A percentile compares a stretch with the other conserved stretches of the same genome.
These are phyloP conservation scores for Labia minor DNA, from an alignment of 2,888 invertebrate genomes.

Conservation along the genomic window DNA sequence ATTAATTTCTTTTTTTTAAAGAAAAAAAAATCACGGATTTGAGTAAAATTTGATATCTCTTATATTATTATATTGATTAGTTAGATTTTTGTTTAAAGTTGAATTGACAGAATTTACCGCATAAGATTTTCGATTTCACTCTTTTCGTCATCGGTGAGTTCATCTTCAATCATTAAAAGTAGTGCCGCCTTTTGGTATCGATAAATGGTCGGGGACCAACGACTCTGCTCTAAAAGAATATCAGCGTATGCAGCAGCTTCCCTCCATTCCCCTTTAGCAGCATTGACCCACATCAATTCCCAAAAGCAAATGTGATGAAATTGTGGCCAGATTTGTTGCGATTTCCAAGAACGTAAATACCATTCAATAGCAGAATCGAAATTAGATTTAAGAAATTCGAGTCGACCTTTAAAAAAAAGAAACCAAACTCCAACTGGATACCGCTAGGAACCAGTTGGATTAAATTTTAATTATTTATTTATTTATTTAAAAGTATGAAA, in stretches of 20 bases:
- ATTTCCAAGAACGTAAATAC: conserved; percentile 70
- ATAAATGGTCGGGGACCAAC: conserved; percentile 88
- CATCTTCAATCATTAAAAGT: conserved; percentile 57
- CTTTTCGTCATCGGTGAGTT: conserved; percentile 41
- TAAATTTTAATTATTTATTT: conserved; percentile 14
- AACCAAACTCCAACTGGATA: conserved; percentile 84
- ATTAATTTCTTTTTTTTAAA: too few relatives aligned
- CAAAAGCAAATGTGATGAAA: conserved; percentile 89
- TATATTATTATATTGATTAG: too few relatives aligned
- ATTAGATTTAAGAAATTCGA: conserved; percentile 70
- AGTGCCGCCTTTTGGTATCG: conserved; percentile 80
- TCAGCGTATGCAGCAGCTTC: conserved; percentile 62
- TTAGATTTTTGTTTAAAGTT: too few relatives aligned
- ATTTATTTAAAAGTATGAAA: too few relatives aligned
- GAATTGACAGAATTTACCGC: too few relatives aligned
- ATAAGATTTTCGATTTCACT: conserved; percentile 53
- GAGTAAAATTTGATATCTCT: too few relatives aligned
- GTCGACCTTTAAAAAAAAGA: conserved; percentile 77
- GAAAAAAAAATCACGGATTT: too few relatives aligned
- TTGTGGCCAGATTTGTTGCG: conserved; percentile 77
- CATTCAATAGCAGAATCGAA: conserved; percentile 57
- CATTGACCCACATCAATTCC: conserved; percentile 83
- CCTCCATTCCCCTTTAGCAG: conserved; percentile 65
- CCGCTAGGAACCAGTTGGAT: conserved; percentile 37
- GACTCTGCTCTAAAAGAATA: conserved; percentile 60